Evolutionary conservation across 2,797 vertebrate species (phyloP), one percentile per base, ranked within the genome.

Genomic region (Sebastes hopkinsi): DNA sequence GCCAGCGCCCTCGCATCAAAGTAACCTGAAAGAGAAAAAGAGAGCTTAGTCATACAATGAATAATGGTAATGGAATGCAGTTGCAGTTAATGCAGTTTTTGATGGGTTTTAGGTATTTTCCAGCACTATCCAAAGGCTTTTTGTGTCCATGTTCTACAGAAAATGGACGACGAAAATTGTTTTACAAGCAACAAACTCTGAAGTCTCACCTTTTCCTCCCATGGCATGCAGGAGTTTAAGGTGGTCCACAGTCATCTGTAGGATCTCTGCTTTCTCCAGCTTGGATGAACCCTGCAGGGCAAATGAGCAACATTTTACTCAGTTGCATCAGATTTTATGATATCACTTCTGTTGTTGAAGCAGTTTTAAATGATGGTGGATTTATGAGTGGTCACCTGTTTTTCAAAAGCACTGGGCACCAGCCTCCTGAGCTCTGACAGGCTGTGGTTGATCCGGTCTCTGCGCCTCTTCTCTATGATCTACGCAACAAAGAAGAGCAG

Each of bases 221-320:
- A 97, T 97, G 81, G 98, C 96, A 0, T 98, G 97, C 80, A 99
- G 95, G 92, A 97, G 96, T 93, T 98, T 99, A 67, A 99, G 93
- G 85, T 99, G 98, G 89, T 99, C 98, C 86, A 99, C 98, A 0
- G 98, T 99, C 98, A 99, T 98, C 90, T 99, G 98, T 46, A 99
- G 95, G 83, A 99, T 98, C 93, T 99, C 97, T 1, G 98, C 98
- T 89, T 99, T 99, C 92, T 99, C 98, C 92, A 98, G 92, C 89
- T 99, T 99, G 23, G 97, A 98, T 27, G 97, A 98, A 10, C 97
- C 98, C 98, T 99, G 92, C 75, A 59, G 8, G 50, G 2, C 4
- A 61, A 55, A 61, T 6, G 1, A 52, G 3, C 7, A 23, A 30
- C 16, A 22, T 56, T 62, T 65, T 22, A 65, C 18, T 56, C 6